These are phyloP conservation scores for Addax nasomaculatus DNA, from an alignment of 2,113 vertebrate species.

Conservation along the genomic window DNA sequence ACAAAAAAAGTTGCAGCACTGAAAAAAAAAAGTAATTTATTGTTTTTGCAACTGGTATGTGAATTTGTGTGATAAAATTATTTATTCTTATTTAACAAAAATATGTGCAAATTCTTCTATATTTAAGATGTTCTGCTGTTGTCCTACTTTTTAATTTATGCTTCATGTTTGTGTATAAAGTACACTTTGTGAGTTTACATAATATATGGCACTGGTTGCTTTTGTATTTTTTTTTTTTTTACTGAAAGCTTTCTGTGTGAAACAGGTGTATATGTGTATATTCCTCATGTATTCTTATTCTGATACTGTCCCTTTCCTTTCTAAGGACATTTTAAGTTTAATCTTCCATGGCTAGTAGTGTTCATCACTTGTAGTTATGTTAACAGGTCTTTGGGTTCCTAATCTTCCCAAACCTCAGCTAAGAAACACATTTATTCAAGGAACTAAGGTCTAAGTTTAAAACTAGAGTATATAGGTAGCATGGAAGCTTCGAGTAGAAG, in stretches of 20 bases:
- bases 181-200: constrained; percentile 83
- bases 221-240: constrained; percentile 76
- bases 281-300: constrained; percentile 64
- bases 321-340: constrained; percentile 60
- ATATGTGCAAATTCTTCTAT: constrained; percentile 84
- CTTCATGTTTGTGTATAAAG: constrained; percentile 80
- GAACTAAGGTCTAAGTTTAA: background rate
- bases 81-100: constrained; percentile 99
- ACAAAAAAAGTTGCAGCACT: constrained; percentile 87
- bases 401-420: background rate
- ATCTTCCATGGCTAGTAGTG: constrained; percentile 5
- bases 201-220: constrained; percentile 82
- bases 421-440: background rate
- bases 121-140: constrained; percentile 84
- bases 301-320: constrained; percentile 53
- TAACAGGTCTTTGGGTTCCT: background rate
- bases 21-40: constrained; percentile 96
- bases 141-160: constrained; percentile 81
- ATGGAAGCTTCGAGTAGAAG: background rate
- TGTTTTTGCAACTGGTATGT: constrained; percentile 97
- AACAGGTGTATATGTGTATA: constrained; percentile 69
- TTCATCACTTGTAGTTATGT: constrained; percentile 35
- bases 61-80: constrained; percentile 93
- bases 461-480: background rate
- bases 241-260: constrained; percentile 76